These are phyloP conservation scores for Cavia aperea DNA, from an alignment of 2,113 vertebrate genomes.

Conservation along the genomic window DNA sequence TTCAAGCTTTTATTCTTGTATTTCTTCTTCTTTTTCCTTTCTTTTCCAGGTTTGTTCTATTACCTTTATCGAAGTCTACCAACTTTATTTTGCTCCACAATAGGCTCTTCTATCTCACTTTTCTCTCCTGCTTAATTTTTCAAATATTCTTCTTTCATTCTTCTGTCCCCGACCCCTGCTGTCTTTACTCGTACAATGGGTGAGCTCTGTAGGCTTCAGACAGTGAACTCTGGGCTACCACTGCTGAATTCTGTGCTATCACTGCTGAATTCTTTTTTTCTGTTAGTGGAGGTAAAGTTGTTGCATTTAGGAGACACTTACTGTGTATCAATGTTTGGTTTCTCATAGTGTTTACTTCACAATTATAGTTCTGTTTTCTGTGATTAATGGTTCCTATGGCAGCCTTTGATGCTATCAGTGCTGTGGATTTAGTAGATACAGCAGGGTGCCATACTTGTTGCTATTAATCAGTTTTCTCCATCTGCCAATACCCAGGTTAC, in stretches of 20 bases:
- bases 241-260: not conserved
- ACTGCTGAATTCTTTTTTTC: not conserved
- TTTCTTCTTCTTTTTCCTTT: not conserved
- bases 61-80: not conserved
- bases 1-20: not conserved
- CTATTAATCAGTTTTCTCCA: not conserved
- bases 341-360: not conserved
- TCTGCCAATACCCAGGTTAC: not conserved
- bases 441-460: not conserved
- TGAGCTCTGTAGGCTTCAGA: not conserved
- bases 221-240: not conserved
- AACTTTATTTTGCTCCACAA: not conserved
- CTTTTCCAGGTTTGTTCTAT: not conserved
- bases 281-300: not conserved
- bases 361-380: not conserved
- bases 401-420: not conserved
- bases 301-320: not conserved
- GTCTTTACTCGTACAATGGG: not conserved
- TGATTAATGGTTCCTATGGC: not conserved
- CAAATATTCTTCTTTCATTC: not conserved
- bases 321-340: not conserved
- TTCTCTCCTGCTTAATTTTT: not conserved
- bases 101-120: not conserved
- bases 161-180: not conserved
- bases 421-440: not conserved